These are phyloP conservation scores for Drosophila lacteicornis DNA, from an alignment of 1,140 invertebrate genomes.

Conservation along the genomic window DNA sequence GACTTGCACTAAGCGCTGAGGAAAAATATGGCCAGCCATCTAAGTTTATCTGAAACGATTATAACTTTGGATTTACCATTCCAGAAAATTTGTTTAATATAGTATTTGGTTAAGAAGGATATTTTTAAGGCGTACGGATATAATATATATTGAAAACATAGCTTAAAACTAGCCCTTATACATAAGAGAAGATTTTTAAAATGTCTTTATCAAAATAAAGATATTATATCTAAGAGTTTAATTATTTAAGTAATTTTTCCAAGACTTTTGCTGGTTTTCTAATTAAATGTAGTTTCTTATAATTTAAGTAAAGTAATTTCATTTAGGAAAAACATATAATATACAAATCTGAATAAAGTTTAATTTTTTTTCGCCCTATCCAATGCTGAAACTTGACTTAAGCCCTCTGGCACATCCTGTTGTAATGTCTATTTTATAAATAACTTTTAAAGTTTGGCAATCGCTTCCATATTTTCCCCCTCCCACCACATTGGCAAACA, in stretches of 20 bases:
- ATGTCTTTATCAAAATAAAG: background rate
- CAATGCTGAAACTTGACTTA: background rate
- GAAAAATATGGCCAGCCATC: background rate
- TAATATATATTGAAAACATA: background rate
- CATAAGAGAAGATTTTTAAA: background rate
- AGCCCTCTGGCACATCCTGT: slow-evolving; percentile 9
- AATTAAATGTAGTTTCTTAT: background rate
- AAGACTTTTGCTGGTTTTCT: background rate
- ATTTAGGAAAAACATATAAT: too few species aligned
- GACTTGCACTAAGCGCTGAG: background rate
- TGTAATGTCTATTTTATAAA: slow-evolving; percentile 19
- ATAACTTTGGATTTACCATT: background rate
- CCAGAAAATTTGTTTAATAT: background rate
- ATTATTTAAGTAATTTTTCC: too few species aligned
- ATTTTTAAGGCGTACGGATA: background rate
- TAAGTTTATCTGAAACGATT: background rate
- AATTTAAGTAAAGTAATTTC: background rate
- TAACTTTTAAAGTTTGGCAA: slow-evolving; percentile 38
- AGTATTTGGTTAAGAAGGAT: too few species aligned
- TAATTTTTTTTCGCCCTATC: background rate
- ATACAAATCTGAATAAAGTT: background rate
- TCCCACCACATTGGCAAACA: background rate
- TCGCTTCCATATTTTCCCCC: slow-evolving; percentile 20
- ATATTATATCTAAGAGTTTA: too few species aligned
- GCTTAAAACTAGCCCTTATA: too few species aligned